Evolutionary conservation across 2,888 invertebrate species (phyloP).

Genomic region (Neuroscelio doddi): DNA sequence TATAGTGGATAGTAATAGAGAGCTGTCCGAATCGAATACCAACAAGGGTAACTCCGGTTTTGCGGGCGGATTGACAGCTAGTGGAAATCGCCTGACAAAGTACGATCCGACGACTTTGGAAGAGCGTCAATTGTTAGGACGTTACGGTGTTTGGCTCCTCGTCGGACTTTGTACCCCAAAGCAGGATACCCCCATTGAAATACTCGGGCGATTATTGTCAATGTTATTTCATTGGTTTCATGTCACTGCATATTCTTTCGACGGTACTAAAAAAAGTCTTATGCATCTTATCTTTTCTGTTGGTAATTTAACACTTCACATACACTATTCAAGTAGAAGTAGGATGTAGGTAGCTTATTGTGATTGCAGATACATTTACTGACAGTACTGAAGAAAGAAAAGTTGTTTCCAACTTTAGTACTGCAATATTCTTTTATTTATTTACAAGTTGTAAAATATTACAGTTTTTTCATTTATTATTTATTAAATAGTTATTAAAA

Average conservation of each 20-base stretch:
- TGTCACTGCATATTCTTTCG: conserved; percentile 96
- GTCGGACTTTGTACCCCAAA: conserved; percentile 92
- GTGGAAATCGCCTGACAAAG: conserved; percentile 50
- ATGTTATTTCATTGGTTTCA: conserved; percentile 99
- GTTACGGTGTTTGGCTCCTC: conserved; percentile 98
- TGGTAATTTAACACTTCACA: conserved; percentile 70
- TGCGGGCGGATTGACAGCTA: conserved; percentile 50
- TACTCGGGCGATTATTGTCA: conserved; percentile 91
- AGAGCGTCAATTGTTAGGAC: conserved; percentile 90
- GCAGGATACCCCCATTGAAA: conserved; percentile 83
- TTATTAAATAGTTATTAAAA: too few relatives aligned
- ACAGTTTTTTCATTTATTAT: too few relatives aligned
- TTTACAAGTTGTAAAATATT: too few relatives aligned
- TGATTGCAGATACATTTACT: conserved; percentile 59
- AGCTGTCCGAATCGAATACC: conserved; percentile 70
- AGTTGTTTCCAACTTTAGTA: too few relatives aligned
- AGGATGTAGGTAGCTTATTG: conserved; percentile 61
- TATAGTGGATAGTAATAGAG: conserved; percentile 78
- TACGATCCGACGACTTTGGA: conserved; percentile 76
- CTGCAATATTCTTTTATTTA: too few relatives aligned
- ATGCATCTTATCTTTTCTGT: conserved; percentile 71
- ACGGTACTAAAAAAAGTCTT: conserved; percentile 79
- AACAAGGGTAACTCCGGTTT: conserved; percentile 65
- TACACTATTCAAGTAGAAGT: conserved; percentile 65
- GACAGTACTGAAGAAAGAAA: too few relatives aligned